Evolutionary conservation across 2,888 invertebrate genomes (phyloP).

Genomic region (Leptinotarsa rubiginosa): DNA sequence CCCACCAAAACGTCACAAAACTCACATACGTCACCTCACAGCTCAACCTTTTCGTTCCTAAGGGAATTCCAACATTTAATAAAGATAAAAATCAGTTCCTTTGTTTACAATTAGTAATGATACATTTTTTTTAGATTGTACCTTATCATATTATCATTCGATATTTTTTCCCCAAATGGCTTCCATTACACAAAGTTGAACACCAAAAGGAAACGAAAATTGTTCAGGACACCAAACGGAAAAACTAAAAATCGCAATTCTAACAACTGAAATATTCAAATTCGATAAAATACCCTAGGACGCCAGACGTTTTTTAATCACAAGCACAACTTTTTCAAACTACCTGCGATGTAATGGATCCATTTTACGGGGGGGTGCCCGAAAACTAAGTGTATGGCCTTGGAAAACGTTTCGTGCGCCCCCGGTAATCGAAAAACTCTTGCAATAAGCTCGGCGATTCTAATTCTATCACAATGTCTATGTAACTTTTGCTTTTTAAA

Average conservation of each 20-base stretch:
- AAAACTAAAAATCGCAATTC: conserved; percentile 46
- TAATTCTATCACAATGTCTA: conserved; percentile 44
- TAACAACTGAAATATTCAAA: conserved; percentile 44
- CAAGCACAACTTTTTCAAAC: conserved; percentile 39
- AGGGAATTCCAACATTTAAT: conserved; percentile 24
- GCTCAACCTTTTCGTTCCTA: neutral
- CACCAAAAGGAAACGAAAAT: conserved; percentile 57
- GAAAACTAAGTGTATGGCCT: conserved; percentile 16
- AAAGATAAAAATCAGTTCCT: conserved; percentile 38
- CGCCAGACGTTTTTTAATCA: conserved; percentile 40
- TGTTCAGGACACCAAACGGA: conserved; percentile 55
- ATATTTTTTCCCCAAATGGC: conserved; percentile 25
- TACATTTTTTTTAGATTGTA: conserved; percentile 35
- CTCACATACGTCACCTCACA: neutral
- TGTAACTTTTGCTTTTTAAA: conserved; percentile 35
- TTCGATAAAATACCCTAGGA: conserved; percentile 39
- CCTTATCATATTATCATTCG: conserved; percentile 29
- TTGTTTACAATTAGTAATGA: conserved; percentile 32
- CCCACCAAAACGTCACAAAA: neutral
- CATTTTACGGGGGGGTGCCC: conserved; percentile 26
- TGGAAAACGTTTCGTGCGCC: conserved; percentile 4
- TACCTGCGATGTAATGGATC: conserved; percentile 36
- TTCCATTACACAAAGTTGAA: conserved; percentile 45
- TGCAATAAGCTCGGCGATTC: conserved; percentile 34
- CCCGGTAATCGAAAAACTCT: conserved; percentile 20